Evolutionary conservation across 2,888 invertebrate species (phyloP).

Genomic region (Diabrotica balteata): DNA sequence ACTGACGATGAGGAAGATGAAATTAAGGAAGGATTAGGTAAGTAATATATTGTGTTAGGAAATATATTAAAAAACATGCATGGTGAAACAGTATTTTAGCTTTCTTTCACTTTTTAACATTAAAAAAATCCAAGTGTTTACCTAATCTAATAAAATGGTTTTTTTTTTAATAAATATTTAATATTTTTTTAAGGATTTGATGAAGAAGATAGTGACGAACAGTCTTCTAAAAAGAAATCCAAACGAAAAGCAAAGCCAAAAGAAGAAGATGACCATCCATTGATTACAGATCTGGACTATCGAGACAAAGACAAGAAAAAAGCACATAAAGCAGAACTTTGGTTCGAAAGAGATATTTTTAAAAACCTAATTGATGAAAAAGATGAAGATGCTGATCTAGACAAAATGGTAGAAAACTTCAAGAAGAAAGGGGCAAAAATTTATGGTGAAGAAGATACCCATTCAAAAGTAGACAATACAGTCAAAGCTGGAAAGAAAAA

Average conservation of each 20-base stretch:
- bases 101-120: no score
- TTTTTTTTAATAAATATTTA: not conserved
- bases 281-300: conserved; percentile 81
- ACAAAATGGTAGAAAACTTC: conserved; percentile 76
- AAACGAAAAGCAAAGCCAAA: conserved; percentile 44
- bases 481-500: conserved; percentile 46
- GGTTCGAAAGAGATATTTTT: conserved; percentile 87
- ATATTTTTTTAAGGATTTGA: conserved; percentile 64
- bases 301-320: conserved; percentile 76
- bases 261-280: conserved; percentile 64
- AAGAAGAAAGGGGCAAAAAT: conserved; percentile 72
- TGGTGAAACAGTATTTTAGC: not conserved
- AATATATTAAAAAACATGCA: no score
- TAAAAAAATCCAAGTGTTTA: no score
- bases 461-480: conserved; percentile 46
- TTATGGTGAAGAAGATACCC: conserved; percentile 54
- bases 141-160: not conserved
- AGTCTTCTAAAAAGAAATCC: conserved; percentile 56
- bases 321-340: conserved; percentile 80
- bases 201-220: conserved; percentile 63
- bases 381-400: conserved; percentile 87
- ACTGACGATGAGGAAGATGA: conserved; percentile 64
- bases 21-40: conserved; percentile 66
- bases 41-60: not conserved
- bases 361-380: conserved; percentile 81